Evolutionary conservation across 2,113 vertebrate species (phyloP).

Genomic region (Hemiscyllium ocellatum): DNA sequence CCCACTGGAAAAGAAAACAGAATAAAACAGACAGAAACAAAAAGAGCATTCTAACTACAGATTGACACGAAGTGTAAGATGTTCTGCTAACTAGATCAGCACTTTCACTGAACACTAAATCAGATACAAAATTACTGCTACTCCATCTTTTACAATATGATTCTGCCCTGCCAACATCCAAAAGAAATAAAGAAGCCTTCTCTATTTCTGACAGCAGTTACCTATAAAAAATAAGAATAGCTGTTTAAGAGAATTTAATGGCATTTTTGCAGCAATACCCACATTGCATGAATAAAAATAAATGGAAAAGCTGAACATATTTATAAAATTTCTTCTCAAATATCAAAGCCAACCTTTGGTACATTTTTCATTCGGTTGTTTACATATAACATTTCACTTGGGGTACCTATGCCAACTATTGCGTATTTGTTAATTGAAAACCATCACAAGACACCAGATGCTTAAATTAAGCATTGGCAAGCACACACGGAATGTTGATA

Average conservation of each 20-base stretch:
- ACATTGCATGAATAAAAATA: not conserved
- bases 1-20: constrained; percentile 45
- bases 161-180: not conserved
- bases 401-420: constrained; percentile 6
- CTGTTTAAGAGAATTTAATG: not conserved
- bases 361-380: constrained; percentile 23
- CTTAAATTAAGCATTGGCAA: constrained; percentile 35
- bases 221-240: not conserved
- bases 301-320: not conserved
- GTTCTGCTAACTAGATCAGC: constrained; percentile 21
- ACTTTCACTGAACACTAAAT: not conserved
- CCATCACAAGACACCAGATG: constrained; percentile 17
- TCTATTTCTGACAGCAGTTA: constrained; percentile 22
- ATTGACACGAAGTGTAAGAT: not conserved
- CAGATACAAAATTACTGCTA: not conserved
- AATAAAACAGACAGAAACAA: constrained; percentile 1
- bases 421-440: constrained; percentile 20
- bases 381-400: constrained; percentile 12
- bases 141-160: not conserved
- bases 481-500: constrained; percentile 1
- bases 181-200: not conserved
- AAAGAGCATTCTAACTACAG: constrained; percentile 30
- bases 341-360: constrained; percentile 27
- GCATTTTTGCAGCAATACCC: no score
- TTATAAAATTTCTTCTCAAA: not conserved